Evolutionary conservation across 1,140 invertebrate genomes (phyloP), one percentile per base, ranked within the genome.

Genomic region (Maniola jurtina): DNA sequence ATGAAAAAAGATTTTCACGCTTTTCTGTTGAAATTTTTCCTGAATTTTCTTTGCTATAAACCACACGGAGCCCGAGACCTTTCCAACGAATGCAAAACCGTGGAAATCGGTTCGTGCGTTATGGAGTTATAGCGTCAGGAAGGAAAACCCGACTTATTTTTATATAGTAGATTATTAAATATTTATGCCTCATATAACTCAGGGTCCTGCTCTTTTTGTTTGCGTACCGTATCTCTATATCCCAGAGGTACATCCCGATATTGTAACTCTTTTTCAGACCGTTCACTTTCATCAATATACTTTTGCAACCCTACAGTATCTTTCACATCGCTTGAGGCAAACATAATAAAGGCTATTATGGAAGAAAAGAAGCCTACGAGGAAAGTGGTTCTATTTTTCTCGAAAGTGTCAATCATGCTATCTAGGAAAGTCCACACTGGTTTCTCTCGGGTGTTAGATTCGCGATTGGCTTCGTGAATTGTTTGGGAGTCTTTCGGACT

Each of bases 161-260:
- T n/a, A n/a, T n/a, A n/a, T n/a, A n/a, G n/a, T n/a, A n/a, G n/a
- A n/a, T n/a, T n/a, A n/a, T n/a, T n/a, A n/a, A n/a, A 0, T 15
- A 56, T 48, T 83, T 64, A 87, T 25, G 77, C 84, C 2, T 90
- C 81, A 81, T 86, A 88, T 56, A 88, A 76, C 52, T 90, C 73
- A 33, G 86, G 84, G 58, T 86, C 69, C 33, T 77, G 33, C 54
- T 90, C 81, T 40, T 34, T 83, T 36, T 80, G 48, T 48, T 63
- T 80, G n/a, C 79, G 62, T 14, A 88, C 33, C 1, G 73, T 33
- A 8, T 68, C 78, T 63, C 84, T 68, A 66, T 88, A 86, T 1
- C 88, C 88, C 2, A 83, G 58, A 0, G 81, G 76, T 42, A 71
- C 75, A 54, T 90, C 85, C 0, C 74, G 40, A 0, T 77, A 70